phyloP scores from a whole-genome alignment of 2,113 vertebrate species.

The Tetrao urogallus region DNA sequence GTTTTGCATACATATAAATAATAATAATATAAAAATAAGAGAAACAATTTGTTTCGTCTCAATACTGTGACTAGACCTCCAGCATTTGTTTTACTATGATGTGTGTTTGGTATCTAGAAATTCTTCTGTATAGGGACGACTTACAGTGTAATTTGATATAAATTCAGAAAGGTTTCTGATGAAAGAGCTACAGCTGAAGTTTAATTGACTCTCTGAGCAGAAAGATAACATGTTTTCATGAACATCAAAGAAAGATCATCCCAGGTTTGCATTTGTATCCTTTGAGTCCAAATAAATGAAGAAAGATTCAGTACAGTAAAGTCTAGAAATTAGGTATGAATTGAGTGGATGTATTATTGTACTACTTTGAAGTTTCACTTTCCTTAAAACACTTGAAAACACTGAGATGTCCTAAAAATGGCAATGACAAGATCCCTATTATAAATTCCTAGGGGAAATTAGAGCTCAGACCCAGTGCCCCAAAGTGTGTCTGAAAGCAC shows the following conservation, averaged over 20 bases:
- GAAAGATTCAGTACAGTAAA: background rate
- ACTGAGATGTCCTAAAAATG: background rate
- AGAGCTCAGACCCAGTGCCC: fast-evolving
- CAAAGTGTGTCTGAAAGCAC: background rate
- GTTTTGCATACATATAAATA: too few species aligned
- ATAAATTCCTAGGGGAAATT: background rate
- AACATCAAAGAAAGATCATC: background rate
- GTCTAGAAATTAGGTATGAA: background rate
- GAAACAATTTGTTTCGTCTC: background rate
- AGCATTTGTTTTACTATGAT: background rate
- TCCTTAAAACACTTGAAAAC: background rate
- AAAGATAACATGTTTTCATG: background rate
- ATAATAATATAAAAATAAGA: background rate
- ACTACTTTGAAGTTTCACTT: background rate
- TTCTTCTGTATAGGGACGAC: background rate
- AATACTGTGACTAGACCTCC: background rate
- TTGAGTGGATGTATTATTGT: background rate
- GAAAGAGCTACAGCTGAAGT: background rate
- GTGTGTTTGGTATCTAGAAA: background rate
- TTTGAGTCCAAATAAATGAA: background rate
- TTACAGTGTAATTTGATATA: background rate
- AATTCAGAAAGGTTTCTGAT: background rate
- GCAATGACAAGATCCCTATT: background rate
- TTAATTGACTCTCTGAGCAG: background rate
- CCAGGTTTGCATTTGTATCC: background rate